Percentiles rank a stretch among this genome's conserved stretches.
phyloP scores from a whole-genome alignment of 2,888 invertebrate species.

The Aphidius colemani region DNA sequence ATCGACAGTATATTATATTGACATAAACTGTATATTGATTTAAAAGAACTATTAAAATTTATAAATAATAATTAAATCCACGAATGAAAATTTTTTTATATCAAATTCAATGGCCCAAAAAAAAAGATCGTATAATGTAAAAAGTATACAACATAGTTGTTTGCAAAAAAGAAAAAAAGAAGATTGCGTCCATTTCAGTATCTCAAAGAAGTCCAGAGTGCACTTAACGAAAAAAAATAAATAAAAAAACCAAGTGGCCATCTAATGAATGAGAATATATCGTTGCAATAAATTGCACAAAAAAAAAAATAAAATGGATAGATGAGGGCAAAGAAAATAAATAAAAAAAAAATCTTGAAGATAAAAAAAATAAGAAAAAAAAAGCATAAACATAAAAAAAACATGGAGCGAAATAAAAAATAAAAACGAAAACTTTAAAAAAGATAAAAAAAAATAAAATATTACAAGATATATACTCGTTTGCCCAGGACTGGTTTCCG shows the following conservation, averaged over 20 bases:
- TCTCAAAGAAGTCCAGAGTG: slow-evolving; percentile 38
- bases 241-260: slow-evolving; percentile 42
- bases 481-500: slow-evolving; percentile 27
- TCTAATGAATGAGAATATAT: slow-evolving; percentile 61
- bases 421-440: slow-evolving; percentile 39
- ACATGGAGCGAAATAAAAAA: slow-evolving; percentile 18
- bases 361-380: slow-evolving; percentile 24
- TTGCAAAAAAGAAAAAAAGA: slow-evolving; percentile 14
- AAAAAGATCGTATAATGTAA: neutral
- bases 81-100: no score
- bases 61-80: no score
- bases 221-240: slow-evolving; percentile 42
- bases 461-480: slow-evolving; percentile 29
- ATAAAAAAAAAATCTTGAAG: slow-evolving; percentile 24
- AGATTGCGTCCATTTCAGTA: neutral
- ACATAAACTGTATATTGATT: no score
- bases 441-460: slow-evolving; percentile 33
- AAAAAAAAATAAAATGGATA: slow-evolving; percentile 42
- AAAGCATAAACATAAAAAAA: slow-evolving; percentile 19
- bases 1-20: neutral
- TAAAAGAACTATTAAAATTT: no score
- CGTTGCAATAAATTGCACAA: slow-evolving; percentile 59
- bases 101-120: no score
- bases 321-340: slow-evolving; percentile 23
- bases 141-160: slow-evolving; percentile 1